A percentile compares a stretch with the other conserved stretches of the same genome.
phyloP scores from a whole-genome alignment of 2,797 vertebrate genomes.

The Neoniphon sammara region DNA sequence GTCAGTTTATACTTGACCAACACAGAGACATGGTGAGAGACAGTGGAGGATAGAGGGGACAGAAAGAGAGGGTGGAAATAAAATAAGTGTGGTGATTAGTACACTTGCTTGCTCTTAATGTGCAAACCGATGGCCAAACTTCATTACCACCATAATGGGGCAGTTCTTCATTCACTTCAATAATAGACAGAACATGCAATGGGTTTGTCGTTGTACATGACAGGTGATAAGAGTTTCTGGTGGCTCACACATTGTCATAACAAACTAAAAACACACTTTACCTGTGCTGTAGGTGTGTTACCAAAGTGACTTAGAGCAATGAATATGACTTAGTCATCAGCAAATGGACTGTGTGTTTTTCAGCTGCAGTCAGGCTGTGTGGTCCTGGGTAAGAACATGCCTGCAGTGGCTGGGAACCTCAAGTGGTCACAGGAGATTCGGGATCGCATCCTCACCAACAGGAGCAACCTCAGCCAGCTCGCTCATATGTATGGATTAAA shows the following conservation, averaged over 20 bases:
- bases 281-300: background rate
- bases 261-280: background rate
- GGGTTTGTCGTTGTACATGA: no score
- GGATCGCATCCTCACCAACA: constrained; percentile 77
- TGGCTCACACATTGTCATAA: background rate
- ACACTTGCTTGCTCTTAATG: background rate
- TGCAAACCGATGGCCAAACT: background rate
- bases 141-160: background rate
- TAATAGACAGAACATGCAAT: background rate
- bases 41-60: background rate
- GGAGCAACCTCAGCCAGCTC: constrained; percentile 78
- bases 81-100: background rate
- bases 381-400: constrained; percentile 83
- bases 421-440: constrained; percentile 84
- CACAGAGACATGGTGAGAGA: constrained; percentile 79
- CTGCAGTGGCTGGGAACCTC: constrained; percentile 81
- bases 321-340: background rate
- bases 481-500: constrained; percentile 73
- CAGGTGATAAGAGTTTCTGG: no score
- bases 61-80: background rate
- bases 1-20: constrained; percentile 80
- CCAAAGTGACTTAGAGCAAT: background rate
- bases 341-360: constrained; percentile 44
- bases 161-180: background rate
- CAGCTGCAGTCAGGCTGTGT: constrained; percentile 76